Conservation (phyloP, 2,888 invertebrate genomes). For the Pyrrhia umbra region DNA sequence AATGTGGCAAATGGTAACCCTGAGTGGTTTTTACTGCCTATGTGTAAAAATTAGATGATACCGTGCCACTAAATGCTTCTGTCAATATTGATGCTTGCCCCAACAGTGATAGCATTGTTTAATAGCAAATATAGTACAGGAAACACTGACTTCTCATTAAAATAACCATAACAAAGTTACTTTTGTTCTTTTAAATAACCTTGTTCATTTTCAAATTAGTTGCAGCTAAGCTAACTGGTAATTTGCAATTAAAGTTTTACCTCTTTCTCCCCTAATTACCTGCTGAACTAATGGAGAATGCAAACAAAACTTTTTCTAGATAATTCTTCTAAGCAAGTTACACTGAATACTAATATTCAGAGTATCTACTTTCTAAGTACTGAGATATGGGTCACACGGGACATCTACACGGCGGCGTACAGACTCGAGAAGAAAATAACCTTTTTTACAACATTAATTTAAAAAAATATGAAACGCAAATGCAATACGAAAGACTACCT, state of each 20-base stretch:
- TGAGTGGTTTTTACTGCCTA: slow-evolving; percentile 18
- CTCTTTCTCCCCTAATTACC: neutral
- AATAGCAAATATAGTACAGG: slow-evolving; percentile 23
- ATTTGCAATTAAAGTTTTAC: slow-evolving; percentile 15
- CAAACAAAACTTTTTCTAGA: neutral
- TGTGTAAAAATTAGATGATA: slow-evolving; percentile 49
- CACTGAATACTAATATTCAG: no score
- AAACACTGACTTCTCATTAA: slow-evolving; percentile 9
- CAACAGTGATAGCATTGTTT: slow-evolving; percentile 59
- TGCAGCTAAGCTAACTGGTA: slow-evolving; percentile 3
- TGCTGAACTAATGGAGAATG: slow-evolving; percentile 2
- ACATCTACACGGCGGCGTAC: no score
- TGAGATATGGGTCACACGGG: no score
- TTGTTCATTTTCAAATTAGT: slow-evolving; percentile 26
- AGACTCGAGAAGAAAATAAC: no score
- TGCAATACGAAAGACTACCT: no score
- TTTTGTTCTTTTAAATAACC: neutral
- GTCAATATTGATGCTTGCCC: slow-evolving; percentile 50
- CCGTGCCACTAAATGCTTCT: slow-evolving; percentile 40
- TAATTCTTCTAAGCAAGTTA: neutral
- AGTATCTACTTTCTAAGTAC: no score
- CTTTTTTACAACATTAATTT: no score
- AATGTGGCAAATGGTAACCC: slow-evolving; percentile 36
- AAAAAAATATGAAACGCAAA: no score
- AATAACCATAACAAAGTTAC: neutral